Evolutionary conservation across 2,113 vertebrate genomes (phyloP).

Genomic region (Serilophus lunatus): DNA sequence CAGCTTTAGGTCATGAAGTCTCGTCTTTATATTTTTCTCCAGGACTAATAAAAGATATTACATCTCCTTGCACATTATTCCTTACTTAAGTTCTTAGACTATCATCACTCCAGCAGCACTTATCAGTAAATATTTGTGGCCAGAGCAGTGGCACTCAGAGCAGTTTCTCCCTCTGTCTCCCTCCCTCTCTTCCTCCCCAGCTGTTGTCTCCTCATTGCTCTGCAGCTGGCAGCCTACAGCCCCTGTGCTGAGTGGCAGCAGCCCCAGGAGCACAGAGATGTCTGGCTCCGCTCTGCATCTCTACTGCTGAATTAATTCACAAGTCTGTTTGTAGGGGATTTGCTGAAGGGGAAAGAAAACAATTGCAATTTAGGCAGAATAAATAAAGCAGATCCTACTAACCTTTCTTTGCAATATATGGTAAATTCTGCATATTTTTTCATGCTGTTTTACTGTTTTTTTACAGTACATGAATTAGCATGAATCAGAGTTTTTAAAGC

Average conservation of each 20-base stretch:
- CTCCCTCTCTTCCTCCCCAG: neutral
- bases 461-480: neutral
- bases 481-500: neutral
- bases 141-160: neutral
- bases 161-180: accelerated
- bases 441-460: neutral
- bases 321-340: neutral
- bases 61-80: neutral
- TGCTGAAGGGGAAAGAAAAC: neutral
- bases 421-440: neutral
- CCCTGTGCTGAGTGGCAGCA: neutral
- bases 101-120: neutral
- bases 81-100: neutral
- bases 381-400: neutral
- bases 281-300: neutral
- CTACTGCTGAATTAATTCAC: neutral
- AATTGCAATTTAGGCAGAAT: neutral
- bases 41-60: neutral
- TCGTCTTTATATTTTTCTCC: neutral
- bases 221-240: accelerated
- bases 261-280: neutral
- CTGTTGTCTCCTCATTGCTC: neutral
- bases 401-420: neutral
- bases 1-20: neutral
- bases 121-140: neutral